phyloP scores from a whole-genome alignment of 2,113 vertebrate genomes.

The Trogon surrucura region DNA sequence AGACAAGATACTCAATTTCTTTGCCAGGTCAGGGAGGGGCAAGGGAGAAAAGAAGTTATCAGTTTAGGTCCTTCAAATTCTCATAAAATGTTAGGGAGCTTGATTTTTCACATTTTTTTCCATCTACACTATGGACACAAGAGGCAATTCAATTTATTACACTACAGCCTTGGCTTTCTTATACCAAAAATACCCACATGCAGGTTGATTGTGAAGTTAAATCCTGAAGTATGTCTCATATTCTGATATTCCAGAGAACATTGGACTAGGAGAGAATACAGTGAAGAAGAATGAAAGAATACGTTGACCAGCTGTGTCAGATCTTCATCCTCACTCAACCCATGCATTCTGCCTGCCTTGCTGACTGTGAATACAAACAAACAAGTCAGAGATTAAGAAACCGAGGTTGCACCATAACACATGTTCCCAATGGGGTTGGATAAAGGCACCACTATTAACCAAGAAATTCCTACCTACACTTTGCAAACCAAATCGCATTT shows the following conservation, averaged over 20 bases:
- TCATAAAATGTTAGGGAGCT: neutral
- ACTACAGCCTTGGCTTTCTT: neutral
- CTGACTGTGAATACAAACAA: neutral
- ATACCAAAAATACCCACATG: neutral
- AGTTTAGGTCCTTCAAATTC: neutral
- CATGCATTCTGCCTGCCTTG: neutral
- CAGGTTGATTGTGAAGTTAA: neutral
- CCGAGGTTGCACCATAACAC: neutral
- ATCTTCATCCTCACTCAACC: neutral
- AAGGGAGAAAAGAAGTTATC: neutral
- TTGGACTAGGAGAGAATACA: neutral
- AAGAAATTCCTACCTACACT: neutral
- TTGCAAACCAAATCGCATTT: neutral
- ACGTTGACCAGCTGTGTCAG: neutral
- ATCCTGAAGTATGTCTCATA: neutral
- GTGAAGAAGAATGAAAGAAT: neutral
- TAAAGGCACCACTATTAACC: neutral
- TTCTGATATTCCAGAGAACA: neutral
- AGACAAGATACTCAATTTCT: neutral
- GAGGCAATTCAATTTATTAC: neutral
- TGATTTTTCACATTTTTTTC: neutral
- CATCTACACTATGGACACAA: neutral
- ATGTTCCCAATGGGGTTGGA: neutral
- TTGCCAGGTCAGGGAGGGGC: neutral
- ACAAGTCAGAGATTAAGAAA: neutral